These are phyloP conservation scores for Platycnemis pennipes DNA, from an alignment of 2,888 invertebrate species.

Conservation along the genomic window DNA sequence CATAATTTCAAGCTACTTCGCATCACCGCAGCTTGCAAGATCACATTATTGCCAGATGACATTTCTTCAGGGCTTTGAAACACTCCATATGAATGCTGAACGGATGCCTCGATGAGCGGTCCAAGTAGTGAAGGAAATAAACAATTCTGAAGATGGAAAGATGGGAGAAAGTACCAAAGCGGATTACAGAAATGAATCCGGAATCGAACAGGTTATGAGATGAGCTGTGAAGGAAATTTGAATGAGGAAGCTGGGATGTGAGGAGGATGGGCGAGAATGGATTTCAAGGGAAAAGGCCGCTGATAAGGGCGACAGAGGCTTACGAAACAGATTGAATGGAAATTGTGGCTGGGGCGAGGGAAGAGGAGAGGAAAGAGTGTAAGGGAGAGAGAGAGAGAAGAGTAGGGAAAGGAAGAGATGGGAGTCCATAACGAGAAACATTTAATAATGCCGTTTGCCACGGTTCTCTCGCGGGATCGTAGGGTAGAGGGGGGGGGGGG, in stretches of 20 bases:
- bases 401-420: neutral
- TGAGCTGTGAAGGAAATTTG: neutral
- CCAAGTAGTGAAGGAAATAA: neutral
- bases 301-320: neutral
- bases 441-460: slow-evolving; percentile 44
- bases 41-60: too few species aligned
- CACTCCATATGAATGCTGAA: too few species aligned
- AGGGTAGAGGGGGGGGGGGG: neutral
- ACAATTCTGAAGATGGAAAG: neutral
- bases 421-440: slow-evolving; percentile 47
- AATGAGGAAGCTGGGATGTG: neutral
- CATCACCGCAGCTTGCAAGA: too few species aligned
- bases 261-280: neutral
- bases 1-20: too few species aligned
- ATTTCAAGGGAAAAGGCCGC: neutral
- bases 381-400: neutral
- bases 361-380: neutral
- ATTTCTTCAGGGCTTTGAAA: too few species aligned
- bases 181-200: neutral
- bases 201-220: neutral
- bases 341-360: neutral
- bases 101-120: neutral
- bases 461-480: neutral
- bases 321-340: slow-evolving; percentile 35
- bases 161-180: neutral